phyloP scores from a whole-genome alignment of 2,888 invertebrate species.

The Mechanitis messenoides region DNA sequence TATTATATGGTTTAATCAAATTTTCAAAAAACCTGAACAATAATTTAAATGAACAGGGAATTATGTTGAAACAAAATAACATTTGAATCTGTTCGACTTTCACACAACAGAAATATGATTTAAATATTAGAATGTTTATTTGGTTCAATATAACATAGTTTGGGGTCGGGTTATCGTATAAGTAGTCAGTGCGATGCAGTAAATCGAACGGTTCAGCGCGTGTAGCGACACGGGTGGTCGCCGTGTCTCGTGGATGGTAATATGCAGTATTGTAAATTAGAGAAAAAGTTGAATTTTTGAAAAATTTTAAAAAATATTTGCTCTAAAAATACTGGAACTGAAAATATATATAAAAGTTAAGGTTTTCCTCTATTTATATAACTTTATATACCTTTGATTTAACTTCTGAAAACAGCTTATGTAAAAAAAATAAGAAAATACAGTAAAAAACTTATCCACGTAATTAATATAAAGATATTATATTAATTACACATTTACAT shows the following conservation, averaged over 20 bases:
- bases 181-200: conserved; percentile 42
- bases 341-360: no score
- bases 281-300: background rate
- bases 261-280: conserved; percentile 17
- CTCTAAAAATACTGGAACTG: no score
- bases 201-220: conserved; percentile 51
- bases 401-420: no score
- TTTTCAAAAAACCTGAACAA: no score
- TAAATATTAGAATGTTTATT: background rate
- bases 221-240: conserved; percentile 59
- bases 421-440: no score
- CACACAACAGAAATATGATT: background rate
- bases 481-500: no score
- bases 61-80: conserved; percentile 4
- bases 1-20: no score
- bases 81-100: conserved; percentile 7
- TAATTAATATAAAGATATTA: no score
- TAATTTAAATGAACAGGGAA: conserved; percentile 5
- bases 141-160: conserved; percentile 11
- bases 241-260: conserved; percentile 29
- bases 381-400: no score
- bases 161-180: conserved; percentile 37
- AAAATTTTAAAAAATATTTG: no score
- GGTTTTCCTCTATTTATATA: no score
- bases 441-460: no score